These are phyloP conservation scores for Oryzias javanicus DNA, from an alignment of 2,113 vertebrate genomes.

Conservation along the genomic window DNA sequence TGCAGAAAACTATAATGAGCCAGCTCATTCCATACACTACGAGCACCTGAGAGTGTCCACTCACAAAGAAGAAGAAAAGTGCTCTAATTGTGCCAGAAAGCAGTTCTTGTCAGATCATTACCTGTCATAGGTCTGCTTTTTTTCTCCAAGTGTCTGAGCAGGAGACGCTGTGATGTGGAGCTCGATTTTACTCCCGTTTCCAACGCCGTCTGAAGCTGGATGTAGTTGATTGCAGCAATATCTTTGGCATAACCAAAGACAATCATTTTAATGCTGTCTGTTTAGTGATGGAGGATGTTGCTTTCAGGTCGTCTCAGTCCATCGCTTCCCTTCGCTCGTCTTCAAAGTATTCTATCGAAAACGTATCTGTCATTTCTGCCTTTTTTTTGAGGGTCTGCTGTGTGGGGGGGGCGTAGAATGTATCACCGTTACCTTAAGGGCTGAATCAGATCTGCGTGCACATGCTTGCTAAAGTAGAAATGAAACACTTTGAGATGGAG, in stretches of 20 bases:
- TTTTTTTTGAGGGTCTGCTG: slow-evolving; percentile 26
- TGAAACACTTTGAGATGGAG: slow-evolving; percentile 49
- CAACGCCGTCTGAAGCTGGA: slow-evolving; percentile 42
- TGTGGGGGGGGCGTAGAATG: slow-evolving; percentile 62
- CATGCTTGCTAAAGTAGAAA: slow-evolving; percentile 45
- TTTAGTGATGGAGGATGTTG: slow-evolving; percentile 39
- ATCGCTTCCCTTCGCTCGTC: slow-evolving; percentile 25
- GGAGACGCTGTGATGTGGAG: slow-evolving; percentile 14
- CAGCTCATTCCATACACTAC: slow-evolving; percentile 15
- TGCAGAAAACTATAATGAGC: slow-evolving; percentile 35
- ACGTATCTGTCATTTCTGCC: slow-evolving; percentile 38
- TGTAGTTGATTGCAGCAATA: slow-evolving; percentile 60
- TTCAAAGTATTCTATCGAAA: slow-evolving; percentile 33
- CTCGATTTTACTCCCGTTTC: slow-evolving; percentile 42
- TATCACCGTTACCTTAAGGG: slow-evolving; percentile 70
- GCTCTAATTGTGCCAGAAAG: slow-evolving; percentile 29
- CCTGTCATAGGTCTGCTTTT: slow-evolving; percentile 10
- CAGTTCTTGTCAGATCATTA: slow-evolving; percentile 16
- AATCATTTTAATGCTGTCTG: slow-evolving; percentile 62
- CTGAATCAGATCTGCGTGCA: slow-evolving; percentile 62
- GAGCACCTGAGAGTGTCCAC: slow-evolving; percentile 16
- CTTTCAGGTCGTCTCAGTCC: slow-evolving; percentile 50
- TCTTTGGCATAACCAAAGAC: slow-evolving; percentile 76
- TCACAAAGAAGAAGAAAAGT: slow-evolving; percentile 30
- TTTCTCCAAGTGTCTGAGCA: neutral